These are phyloP conservation scores for Cherax quadricarinatus DNA, from an alignment of 1,140 invertebrate genomes.

Conservation along the genomic window DNA sequence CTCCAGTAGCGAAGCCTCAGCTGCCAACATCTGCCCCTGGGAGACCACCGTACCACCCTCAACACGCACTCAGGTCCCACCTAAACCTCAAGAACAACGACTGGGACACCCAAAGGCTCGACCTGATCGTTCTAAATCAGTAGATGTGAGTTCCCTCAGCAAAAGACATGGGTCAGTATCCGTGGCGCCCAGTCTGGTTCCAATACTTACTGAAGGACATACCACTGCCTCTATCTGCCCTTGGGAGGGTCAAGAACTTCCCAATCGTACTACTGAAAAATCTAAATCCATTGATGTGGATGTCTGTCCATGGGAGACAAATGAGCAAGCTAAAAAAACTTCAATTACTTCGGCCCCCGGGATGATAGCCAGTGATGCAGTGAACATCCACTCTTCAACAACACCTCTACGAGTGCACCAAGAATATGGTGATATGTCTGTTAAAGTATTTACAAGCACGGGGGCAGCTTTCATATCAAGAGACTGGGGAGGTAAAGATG, in stretches of 20 bases:
- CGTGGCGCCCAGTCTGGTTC: conserved; percentile 55
- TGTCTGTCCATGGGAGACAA: conserved; percentile 73
- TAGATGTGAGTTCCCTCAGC: conserved; percentile 71
- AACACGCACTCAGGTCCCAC: conserved; percentile 24
- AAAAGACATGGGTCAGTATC: conserved; percentile 70
- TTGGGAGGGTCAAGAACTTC: conserved; percentile 60
- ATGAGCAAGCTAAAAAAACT: conserved; percentile 49
- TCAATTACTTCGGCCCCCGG: conserved; percentile 50
- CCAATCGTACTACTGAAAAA: conserved; percentile 63
- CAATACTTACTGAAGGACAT: conserved; percentile 38
- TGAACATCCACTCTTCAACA: background rate
- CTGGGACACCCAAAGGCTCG: conserved; percentile 58
- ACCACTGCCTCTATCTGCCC: conserved; percentile 64
- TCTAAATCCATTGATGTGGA: conserved; percentile 71
- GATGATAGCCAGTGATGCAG: conserved; percentile 14
- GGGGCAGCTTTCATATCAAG: background rate
- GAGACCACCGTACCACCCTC: conserved; percentile 76
- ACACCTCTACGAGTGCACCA: conserved; percentile 31
- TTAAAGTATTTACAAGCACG: conserved; percentile 22
- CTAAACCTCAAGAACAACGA: conserved; percentile 44
- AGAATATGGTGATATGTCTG: conserved; percentile 42
- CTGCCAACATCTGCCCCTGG: conserved; percentile 83
- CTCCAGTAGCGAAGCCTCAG: conserved; percentile 71
- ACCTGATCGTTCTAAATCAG: conserved; percentile 71
- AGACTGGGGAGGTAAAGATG: conserved; percentile 57